Percentiles rank a stretch among this genome's conserved stretches.
Evolutionary conservation across 92 coral and sea anemone species (phyloP).

Genomic region (Muricea muricata): DNA sequence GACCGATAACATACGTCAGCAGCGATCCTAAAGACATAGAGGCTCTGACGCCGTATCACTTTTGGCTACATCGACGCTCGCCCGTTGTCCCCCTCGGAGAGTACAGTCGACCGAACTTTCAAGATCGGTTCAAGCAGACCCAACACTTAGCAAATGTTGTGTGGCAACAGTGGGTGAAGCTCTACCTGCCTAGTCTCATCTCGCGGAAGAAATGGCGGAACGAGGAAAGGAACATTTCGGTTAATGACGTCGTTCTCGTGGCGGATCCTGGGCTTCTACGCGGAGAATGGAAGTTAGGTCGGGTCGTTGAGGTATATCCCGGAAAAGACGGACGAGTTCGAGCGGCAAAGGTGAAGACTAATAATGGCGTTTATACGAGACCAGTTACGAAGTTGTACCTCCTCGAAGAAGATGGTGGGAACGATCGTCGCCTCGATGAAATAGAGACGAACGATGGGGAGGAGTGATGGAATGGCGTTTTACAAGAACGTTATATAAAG

Average conservation of each 20-base stretch:
- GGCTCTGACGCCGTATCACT: conserved; percentile 34
- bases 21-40: conserved; percentile 11
- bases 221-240: background rate
- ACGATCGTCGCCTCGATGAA: conserved; percentile 15
- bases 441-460: conserved; percentile 34
- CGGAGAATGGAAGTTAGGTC: conserved; percentile 32
- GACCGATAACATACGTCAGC: conserved; percentile 28
- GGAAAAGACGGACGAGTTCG: conserved; percentile 35
- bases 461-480: too few species aligned
- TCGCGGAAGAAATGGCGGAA: conserved; percentile 24
- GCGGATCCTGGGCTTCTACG: conserved; percentile 4
- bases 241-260: conserved; percentile 14
- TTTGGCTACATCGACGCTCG: conserved; percentile 26
- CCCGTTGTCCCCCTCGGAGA: conserved; percentile 34
- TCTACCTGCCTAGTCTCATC: conserved; percentile 9
- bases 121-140: conserved; percentile 26
- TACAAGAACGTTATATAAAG: too few species aligned
- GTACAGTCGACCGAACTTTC: conserved; percentile 7
- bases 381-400: conserved; percentile 21
- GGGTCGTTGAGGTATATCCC: background rate
- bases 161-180: conserved; percentile 38
- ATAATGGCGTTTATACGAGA: background rate
- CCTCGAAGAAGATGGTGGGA: background rate
- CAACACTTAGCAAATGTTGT: conserved; percentile 25
- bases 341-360: conserved; percentile 34